Base-by-base conservation (phyloP, 2,888 invertebrate genomes). In the Drosophila sordidula region DNA sequence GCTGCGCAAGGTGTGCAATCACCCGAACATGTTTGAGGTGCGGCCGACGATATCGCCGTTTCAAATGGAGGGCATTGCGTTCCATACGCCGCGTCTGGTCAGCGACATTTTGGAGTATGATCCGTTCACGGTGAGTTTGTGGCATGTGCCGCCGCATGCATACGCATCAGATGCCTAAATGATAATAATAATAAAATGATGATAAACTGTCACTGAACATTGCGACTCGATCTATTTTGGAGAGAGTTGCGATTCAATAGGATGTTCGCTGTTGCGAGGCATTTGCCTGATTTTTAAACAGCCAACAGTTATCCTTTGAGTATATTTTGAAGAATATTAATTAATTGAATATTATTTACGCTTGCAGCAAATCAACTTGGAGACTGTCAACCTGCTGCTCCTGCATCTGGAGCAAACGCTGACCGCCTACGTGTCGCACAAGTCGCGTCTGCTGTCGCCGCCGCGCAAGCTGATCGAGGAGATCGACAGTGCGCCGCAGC, bases 11-110 rank as follows among this genome's bases (percentile, higher is more conserved):
- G 98, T 98, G 80, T 99, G 99, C 93, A 99, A 99, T 93, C 99
- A 99, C 93, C 99, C 99, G 14, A 98, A 99, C 93, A 94, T 99
- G 90, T 99, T 99, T 93, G 99, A 99, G 94, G 96, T 98, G 73
- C 95, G 99, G 62, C 98, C 99, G 50, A 98, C 98, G 44, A 94
- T 96, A 56, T 98, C 99, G 49, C 98, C 99, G 68, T 97, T 99
- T 93, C 96, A 96, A 93, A 96, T 97, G 95, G 95, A 96, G 75
- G 95, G 95, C 32, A 94, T 98, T 72, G 93, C 94, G 45, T 94
- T 94, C 90, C 93, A 93, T 74, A 95, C 95, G 62, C 96, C 97
- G 16, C 96, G 96, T 69, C 92, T 96, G 29, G 95, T 95, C 49
- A 95, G 95, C 92, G 94, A 94, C 71, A 94, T 95, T 46, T 92